Evolutionary conservation across 2,888 invertebrate genomes (phyloP).

Genomic region (Agapetus fuscipes): DNA sequence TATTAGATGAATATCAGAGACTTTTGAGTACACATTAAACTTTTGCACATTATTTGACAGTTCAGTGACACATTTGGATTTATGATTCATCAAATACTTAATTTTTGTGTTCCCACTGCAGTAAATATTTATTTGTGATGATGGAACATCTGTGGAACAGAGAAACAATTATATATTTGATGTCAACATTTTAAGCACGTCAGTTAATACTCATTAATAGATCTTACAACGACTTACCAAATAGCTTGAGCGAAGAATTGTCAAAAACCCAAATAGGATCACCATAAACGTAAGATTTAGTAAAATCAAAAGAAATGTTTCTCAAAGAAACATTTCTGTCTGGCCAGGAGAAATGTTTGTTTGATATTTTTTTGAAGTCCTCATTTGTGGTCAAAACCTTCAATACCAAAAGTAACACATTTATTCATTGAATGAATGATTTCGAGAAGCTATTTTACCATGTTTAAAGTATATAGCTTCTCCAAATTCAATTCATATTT

Average conservation of each 20-base stretch:
- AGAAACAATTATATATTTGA: slow-evolving; percentile 16
- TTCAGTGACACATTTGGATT: slow-evolving; percentile 31
- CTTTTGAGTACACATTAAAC: slow-evolving; percentile 22
- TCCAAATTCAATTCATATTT: too few relatives aligned
- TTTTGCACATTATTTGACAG: slow-evolving; percentile 28
- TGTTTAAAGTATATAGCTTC: too few relatives aligned
- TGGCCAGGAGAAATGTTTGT: slow-evolving; percentile 9
- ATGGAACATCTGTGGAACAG: slow-evolving; percentile 28
- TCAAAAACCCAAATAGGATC: slow-evolving; percentile 16
- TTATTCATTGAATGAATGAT: too few relatives aligned
- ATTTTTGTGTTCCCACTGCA: slow-evolving; percentile 32
- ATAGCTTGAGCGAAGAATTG: slow-evolving; percentile 16
- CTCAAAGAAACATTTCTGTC: background rate
- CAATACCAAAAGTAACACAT: too few relatives aligned
- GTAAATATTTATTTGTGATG: slow-evolving; percentile 26
- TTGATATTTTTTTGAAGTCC: slow-evolving; percentile 8
- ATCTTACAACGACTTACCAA: slow-evolving; percentile 7
- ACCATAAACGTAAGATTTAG: slow-evolving; percentile 13
- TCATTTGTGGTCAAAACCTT: slow-evolving; percentile 12
- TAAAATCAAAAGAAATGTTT: slow-evolving; percentile 9
- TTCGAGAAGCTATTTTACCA: too few relatives aligned
- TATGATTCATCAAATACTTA: slow-evolving; percentile 35
- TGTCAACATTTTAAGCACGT: slow-evolving; percentile 1
- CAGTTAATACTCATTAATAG: slow-evolving; percentile 1
- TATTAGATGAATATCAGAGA: slow-evolving; percentile 25